A percentile compares a stretch with the other conserved stretches of the same genome.
These are phyloP conservation scores for Eurystomus gularis DNA, from an alignment of 2,113 vertebrate species.

Conservation along the genomic window DNA sequence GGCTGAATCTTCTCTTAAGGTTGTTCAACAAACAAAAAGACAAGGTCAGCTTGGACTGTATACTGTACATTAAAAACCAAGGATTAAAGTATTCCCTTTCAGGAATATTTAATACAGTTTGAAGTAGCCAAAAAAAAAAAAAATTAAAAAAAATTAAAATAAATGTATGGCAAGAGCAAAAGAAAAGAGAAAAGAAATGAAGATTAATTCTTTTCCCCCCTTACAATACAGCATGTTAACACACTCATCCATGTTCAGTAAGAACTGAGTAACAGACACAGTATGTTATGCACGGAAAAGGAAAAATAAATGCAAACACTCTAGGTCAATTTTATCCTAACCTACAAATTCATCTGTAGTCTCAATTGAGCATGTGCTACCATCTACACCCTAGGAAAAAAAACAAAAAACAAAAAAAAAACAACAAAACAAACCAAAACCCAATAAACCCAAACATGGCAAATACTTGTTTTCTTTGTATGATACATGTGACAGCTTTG, in stretches of 20 bases:
- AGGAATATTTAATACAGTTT: background rate
- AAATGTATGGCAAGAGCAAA: background rate
- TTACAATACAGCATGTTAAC: background rate
- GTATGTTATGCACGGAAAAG: background rate
- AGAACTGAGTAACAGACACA: background rate
- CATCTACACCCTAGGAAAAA: background rate
- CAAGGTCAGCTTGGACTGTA: background rate
- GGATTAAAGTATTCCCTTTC: background rate
- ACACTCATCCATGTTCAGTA: background rate
- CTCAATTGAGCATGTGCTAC: conserved; percentile 44
- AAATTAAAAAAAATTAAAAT: background rate
- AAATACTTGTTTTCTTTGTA: conserved; percentile 72
- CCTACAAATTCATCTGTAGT: conserved; percentile 63
- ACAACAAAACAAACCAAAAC: background rate
- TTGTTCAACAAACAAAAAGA: background rate
- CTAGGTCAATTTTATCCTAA: conserved; percentile 68
- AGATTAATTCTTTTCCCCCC: background rate
- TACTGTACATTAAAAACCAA: background rate
- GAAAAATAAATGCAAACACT: conserved; percentile 23
- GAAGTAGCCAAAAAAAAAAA: background rate
- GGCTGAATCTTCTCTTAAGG: conserved; percentile 19
- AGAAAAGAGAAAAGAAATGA: background rate
- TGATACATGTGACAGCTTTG: conserved; percentile 77
- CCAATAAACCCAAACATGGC: background rate
- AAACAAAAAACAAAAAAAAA: background rate